These are phyloP conservation scores for Agelas oroides DNA, from an alignment of 37 sponge, comb jelly and placozoan species.

Conservation along the genomic window DNA sequence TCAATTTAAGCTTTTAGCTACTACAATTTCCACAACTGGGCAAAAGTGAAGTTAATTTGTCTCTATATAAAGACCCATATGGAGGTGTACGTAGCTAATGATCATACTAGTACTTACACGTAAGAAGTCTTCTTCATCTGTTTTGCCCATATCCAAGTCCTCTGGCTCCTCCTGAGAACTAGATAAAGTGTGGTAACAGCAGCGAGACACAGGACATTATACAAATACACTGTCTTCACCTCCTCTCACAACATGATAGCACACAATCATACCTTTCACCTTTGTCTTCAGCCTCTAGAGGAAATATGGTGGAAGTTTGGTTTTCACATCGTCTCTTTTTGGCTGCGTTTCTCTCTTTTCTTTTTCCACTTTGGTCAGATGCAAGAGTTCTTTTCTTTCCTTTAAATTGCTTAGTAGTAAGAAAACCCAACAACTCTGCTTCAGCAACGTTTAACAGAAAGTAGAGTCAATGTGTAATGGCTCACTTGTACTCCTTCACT, in stretches of 20 bases:
- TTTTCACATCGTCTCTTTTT: background rate
- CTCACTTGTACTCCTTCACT: no score
- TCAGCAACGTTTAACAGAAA: background rate
- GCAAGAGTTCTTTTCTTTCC: constrained; percentile 16
- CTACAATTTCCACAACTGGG: no score
- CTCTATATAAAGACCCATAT: no score
- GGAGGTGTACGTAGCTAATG: no score
- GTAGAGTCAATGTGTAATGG: background rate
- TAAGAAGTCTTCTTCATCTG: background rate
- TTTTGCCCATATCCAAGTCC: background rate
- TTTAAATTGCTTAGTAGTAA: background rate
- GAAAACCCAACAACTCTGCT: no score
- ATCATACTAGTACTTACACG: background rate
- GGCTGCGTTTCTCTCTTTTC: no score
- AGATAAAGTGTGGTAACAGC: background rate
- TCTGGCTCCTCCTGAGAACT: background rate
- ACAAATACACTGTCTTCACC: background rate
- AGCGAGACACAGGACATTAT: background rate
- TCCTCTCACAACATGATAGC: background rate
- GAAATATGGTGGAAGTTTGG: no score
- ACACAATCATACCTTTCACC: background rate
- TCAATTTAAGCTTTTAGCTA: no score
- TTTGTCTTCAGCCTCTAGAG: background rate
- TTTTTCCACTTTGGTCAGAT: background rate
- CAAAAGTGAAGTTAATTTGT: no score